Percentiles rank a stretch among this genome's conserved stretches.
phyloP scores from a whole-genome alignment of 1,140 invertebrate species.

The Dendrolimus kikuchii region DNA sequence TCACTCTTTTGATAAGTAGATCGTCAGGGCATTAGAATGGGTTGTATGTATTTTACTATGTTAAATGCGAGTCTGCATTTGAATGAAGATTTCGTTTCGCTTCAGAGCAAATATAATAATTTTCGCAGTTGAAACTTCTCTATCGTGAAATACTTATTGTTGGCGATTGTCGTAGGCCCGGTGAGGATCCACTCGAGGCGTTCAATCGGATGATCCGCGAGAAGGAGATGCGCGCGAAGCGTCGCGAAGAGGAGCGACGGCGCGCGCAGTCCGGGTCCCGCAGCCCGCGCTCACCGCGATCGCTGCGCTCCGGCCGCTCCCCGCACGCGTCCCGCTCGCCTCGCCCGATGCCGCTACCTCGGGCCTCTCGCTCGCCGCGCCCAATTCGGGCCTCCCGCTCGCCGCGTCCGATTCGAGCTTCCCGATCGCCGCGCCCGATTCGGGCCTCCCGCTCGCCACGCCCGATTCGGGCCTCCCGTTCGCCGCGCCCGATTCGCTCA shows the following conservation, averaged over 20 bases:
- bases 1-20: neutral
- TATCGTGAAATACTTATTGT: no score
- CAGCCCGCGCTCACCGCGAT: constrained; percentile 43
- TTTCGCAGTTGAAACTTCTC: no score
- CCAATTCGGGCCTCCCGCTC: constrained; percentile 27
- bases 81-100: neutral
- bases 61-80: no score
- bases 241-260: constrained; percentile 76
- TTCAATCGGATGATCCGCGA: constrained; percentile 85
- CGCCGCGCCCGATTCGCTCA: constrained; percentile 23
- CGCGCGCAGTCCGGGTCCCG: constrained; percentile 48
- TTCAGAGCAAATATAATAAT: neutral
- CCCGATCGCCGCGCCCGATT: constrained; percentile 20
- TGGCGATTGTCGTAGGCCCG: constrained; percentile 13
- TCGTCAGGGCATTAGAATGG: neutral
- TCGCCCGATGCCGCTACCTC: constrained; percentile 27
- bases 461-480: constrained; percentile 15
- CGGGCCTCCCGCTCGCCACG: constrained; percentile 26
- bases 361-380: constrained; percentile 34
- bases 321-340: constrained; percentile 34
- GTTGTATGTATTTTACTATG: neutral
- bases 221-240: constrained; percentile 82
- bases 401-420: constrained; percentile 13
- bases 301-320: constrained; percentile 22
- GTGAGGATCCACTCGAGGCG: constrained; percentile 19